Evolutionary conservation across 2,888 invertebrate species (phyloP), one percentile per base, ranked within the genome.

Genomic region (Eupeodes luniger): DNA sequence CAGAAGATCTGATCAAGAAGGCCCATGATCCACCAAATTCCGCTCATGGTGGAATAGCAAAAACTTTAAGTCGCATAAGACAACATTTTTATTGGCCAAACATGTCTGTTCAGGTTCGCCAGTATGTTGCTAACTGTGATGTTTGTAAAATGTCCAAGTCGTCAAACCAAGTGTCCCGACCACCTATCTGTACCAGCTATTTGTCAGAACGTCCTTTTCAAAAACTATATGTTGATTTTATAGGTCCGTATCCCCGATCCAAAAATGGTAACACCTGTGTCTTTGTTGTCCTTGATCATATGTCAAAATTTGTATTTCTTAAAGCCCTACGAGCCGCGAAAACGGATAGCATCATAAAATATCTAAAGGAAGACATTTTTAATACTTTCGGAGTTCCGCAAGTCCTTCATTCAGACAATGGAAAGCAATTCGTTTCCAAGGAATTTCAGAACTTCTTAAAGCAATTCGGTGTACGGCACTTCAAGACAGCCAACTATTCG

Each of bases 221-320:
- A 36, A 61, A 61, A 14, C 4, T 36, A 12, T 61, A 40, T 10
- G 9, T 19, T 5, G 16, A 53, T 19, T 53, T 53, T 53, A 19
- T 53, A 14, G 53, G 53, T 53, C 40, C 61, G 0, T 61, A 61
- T 10, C n/a, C 40, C 0, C 11, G 61, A 7, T 61, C 47, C 10
- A 61, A 61, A 49, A 12, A n/a, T 19, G 61, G 74, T 3, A 74
- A 74, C 2, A 10, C 61, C 0, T 61, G 34, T n/a, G 49, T 74
- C 14, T 72, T 59, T 72, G 44, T 72, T 0, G 72, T 47, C 10
- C n/a, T 72, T 7, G 72, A 72, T 12, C 12, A 12, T 6, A 55
- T 70, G 55, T 70, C 70, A 1, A 70, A 70, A 14, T 70, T n/a
- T n/a, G 70, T 70, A 1, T 57, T 70, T 7, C 6, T 44, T 0